Base-by-base conservation (phyloP, 2,888 invertebrate species). In the Temnothorax ravouxi region DNA sequence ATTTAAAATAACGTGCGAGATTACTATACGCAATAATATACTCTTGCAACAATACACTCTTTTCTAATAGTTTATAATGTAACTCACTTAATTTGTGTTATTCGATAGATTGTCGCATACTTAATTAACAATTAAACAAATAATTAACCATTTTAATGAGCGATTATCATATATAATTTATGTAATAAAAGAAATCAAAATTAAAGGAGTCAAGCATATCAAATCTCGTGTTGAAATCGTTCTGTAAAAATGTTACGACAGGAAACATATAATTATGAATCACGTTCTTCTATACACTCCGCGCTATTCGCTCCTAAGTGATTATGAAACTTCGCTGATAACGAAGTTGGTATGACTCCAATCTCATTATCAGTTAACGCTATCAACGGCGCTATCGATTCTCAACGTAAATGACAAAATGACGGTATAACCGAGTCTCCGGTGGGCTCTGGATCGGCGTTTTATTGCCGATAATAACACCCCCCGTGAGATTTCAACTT, bases 311-410 rank as follows among this genome's bases (percentile, higher is more conserved):
- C 9, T 38, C 38, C 21, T 47, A 59, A 59, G 18, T 47, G 76
- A 47, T 75, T 56, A 50, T 50, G 13, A 56, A 83, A 77, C 18
- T 21, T 34, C 1, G 13, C 66, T 79, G 83, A 83, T 83, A 83
- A 83, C 54, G 1, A 8, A 56, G 41, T 18, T 25, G 18, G 50
- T 13, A 54, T 50, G 56, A 62, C 41, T 62, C 61, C 25, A 72
- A 72, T 59, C 56, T 41, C 11, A 64, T 87, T 86, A 87, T 87
- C 87, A 59, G 72, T 81, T 76, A 77, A 83, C 81, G 50, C 6
- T 38, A 34, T 59, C 75, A 71, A 66, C 34, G 34, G 50, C 34
- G 64, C 54, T 89, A 89, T 88, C 79, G 88, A 88, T 88, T 87
- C 34, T 50, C 21, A 25, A 18, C 21, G 59, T 34, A 8, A 9